Percentiles rank a stretch among this genome's conserved stretches.
Evolutionary conservation across 2,113 vertebrate species (phyloP).

Genomic region (Tragelaphus strepsiceros): DNA sequence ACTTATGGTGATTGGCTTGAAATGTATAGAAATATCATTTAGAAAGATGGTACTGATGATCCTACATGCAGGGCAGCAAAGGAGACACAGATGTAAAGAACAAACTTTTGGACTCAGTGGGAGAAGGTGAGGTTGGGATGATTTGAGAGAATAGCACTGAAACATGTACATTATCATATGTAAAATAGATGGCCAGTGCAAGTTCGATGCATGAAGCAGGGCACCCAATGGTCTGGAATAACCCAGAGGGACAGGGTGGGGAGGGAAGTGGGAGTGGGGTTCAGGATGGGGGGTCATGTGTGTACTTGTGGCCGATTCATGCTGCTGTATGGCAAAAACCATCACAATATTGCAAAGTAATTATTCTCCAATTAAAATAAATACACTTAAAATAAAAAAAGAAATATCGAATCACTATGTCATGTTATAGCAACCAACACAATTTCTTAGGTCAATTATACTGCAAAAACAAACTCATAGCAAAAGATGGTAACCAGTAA

Average conservation of each 20-base stretch:
- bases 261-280: not conserved
- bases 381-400: not conserved
- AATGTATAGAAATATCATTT: not conserved
- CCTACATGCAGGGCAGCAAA: not conserved
- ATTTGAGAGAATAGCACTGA: not conserved
- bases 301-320: not conserved
- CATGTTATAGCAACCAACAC: not conserved
- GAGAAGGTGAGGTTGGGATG: not conserved
- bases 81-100: not conserved
- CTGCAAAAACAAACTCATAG: not conserved
- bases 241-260: not conserved
- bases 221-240: not conserved
- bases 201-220: not conserved
- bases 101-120: not conserved
- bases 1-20: not conserved
- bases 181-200: not conserved
- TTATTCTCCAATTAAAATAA: not conserved
- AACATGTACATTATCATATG: not conserved
- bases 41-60: not conserved
- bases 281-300: not conserved
- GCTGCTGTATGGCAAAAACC: not conserved
- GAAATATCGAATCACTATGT: not conserved
- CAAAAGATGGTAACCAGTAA: not conserved
- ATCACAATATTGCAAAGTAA: too few species aligned
- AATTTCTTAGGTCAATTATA: not conserved